phyloP scores from a whole-genome alignment of 2,888 invertebrate species.

The Rhingia campestris region DNA sequence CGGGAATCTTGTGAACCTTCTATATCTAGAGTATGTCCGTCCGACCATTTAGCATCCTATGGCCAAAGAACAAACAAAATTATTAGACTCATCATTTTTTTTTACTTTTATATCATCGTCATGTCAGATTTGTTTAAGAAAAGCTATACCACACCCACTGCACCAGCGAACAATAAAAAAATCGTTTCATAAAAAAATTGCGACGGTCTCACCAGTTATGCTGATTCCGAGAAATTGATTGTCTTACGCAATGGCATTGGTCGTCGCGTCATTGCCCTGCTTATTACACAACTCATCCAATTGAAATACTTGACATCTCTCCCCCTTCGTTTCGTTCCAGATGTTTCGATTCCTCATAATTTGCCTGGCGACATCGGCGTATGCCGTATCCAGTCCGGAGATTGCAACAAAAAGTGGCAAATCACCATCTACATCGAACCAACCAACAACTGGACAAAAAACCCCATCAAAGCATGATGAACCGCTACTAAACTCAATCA shows the following conservation, averaged over 20 bases:
- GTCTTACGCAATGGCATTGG: not conserved
- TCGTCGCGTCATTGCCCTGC: not conserved
- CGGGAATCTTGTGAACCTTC: too few species aligned
- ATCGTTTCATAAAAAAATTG: too few species aligned
- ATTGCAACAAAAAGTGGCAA: conserved; percentile 77
- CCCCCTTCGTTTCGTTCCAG: conserved; percentile 11
- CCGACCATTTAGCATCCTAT: too few species aligned
- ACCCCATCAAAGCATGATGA: conserved; percentile 75
- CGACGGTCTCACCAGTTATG: not conserved
- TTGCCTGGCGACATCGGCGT: conserved; percentile 23
- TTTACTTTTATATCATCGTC: too few species aligned
- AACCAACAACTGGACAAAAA: conserved; percentile 68
- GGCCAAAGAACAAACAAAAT: too few species aligned
- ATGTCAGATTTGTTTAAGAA: too few species aligned
- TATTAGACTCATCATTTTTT: too few species aligned
- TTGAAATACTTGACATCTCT: not conserved
- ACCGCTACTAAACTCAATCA: conserved; percentile 79
- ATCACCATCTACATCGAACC: conserved; percentile 62
- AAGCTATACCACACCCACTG: too few species aligned
- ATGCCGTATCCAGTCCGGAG: conserved; percentile 78
- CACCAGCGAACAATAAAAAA: too few species aligned
- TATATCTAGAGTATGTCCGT: too few species aligned
- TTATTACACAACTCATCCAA: not conserved
- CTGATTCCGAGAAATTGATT: conserved; percentile 11
- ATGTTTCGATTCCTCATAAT: conserved; percentile 51